Base-by-base conservation (phyloP, 2,797 vertebrate species). In the Emys orbicularis region DNA sequence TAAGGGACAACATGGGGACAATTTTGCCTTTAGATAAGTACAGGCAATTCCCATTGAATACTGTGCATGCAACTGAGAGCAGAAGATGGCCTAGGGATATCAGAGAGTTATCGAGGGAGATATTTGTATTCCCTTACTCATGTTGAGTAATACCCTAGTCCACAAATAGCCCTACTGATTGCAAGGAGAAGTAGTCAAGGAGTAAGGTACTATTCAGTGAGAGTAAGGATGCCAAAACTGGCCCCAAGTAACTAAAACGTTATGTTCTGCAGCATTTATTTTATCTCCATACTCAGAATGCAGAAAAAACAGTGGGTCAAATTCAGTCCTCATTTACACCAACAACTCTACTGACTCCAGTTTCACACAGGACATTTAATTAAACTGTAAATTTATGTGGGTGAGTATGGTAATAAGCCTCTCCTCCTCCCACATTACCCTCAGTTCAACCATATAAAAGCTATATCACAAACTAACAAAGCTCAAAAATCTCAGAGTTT, bases 181-280 rank as follows among this genome's bases (percentile, higher is more conserved):
- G 49, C 18, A 12, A 90, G 27, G 44, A 81, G 47, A n/a, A 29
- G 13, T 13, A 76, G 23, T 29, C 27, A 47, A 76, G 74, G 44
- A 77, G 21, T 41, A 72, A 72, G n/a, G 68, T 72, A 72, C 65
- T n/a, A 37, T n/a, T 68, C 34, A 68, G 18, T 37, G 61, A 65
- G 37, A 41, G 37, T 16, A 76, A 76, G 41, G 25, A 13, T 44
- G 25, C 41, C 23, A 74, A 74, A 74, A 44, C 72, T 76, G 72
- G 6, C 12, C 23, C 5, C 41, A 74, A 47, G 23, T 27, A 76
- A 76, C 41, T 76, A 76, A 41, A 97, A 94, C 96, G n/a, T 96
- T 97, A 97, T 97, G 96, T 97, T 94, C 96, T 95, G 96, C 95
- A 97, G 97, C 96, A 95, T 96, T 97, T 96, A 94, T 97, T 97